These are phyloP conservation scores for Drosophila hamatofila DNA, from an alignment of 2,888 invertebrate species.

Conservation along the genomic window DNA sequence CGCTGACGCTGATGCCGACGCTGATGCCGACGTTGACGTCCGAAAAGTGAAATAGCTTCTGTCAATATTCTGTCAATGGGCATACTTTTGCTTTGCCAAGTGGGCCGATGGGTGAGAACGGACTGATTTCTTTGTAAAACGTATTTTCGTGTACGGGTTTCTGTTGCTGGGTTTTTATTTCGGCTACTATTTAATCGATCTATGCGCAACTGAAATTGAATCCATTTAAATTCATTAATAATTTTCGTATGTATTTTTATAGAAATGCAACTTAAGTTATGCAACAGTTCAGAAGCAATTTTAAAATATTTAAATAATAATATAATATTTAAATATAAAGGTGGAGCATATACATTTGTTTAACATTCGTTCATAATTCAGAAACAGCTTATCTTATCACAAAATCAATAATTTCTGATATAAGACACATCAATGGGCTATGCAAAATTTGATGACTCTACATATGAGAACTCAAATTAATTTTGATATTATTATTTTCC, in stretches of 20 bases:
- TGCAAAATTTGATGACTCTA: too few relatives aligned
- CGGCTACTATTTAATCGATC: constrained; percentile 69
- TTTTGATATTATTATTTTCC: too few relatives aligned
- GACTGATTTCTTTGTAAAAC: constrained; percentile 7
- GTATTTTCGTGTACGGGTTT: constrained; percentile 9
- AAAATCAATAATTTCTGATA: too few relatives aligned
- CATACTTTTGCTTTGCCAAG: constrained; percentile 62
- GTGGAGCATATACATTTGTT: too few relatives aligned
- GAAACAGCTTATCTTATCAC: not conserved
- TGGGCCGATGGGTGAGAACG: constrained; percentile 33
- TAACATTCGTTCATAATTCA: too few relatives aligned
- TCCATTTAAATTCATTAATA: constrained; percentile 23
- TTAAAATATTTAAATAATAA: not conserved
- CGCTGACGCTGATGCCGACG: not conserved
- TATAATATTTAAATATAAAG: too few relatives aligned
- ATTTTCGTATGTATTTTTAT: not conserved
- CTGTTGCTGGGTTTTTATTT: constrained; percentile 54
- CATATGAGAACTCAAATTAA: too few relatives aligned
- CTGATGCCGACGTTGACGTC: constrained; percentile 39
- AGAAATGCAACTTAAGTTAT: not conserved
- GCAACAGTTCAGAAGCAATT: too few relatives aligned
- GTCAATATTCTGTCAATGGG: constrained; percentile 84
- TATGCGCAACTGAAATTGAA: constrained; percentile 42
- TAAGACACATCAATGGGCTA: too few relatives aligned
- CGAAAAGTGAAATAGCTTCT: constrained; percentile 80